These are phyloP conservation scores for Neolamprologus modestus DNA, from an alignment of 2,113 vertebrate genomes.

Conservation along the genomic window DNA sequence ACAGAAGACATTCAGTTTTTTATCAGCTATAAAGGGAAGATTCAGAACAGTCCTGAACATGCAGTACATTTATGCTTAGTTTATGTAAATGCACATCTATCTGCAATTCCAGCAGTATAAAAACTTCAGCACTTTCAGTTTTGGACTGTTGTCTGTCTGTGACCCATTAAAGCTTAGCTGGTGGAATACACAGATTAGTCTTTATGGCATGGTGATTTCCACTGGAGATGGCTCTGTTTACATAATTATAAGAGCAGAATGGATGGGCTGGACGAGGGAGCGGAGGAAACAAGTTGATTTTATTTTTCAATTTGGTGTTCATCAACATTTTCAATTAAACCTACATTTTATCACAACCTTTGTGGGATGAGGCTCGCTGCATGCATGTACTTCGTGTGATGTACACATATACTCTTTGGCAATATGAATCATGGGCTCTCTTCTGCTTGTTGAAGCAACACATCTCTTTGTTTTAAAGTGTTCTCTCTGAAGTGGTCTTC, in stretches of 20 bases:
- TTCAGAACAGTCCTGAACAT: slow-evolving; percentile 41
- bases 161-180: slow-evolving; percentile 29
- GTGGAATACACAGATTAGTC: neutral
- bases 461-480: neutral
- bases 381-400: neutral
- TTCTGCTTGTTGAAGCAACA: neutral
- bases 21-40: slow-evolving; percentile 40
- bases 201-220: slow-evolving; percentile 50
- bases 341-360: neutral
- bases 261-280: slow-evolving; percentile 8
- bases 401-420: neutral
- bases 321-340: neutral
- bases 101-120: slow-evolving; percentile 40
- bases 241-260: slow-evolving; percentile 29
- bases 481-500: neutral
- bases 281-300: neutral
- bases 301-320: neutral
- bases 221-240: slow-evolving; percentile 46
- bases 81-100: slow-evolving; percentile 39
- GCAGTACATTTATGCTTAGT: slow-evolving; percentile 44
- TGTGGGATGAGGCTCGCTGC: neutral
- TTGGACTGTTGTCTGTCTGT: slow-evolving; percentile 51
- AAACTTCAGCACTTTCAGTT: slow-evolving; percentile 50
- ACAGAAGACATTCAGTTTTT: slow-evolving; percentile 32
- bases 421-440: neutral